A percentile compares a stretch with the other conserved stretches of the same genome.
Conservation (phyloP, 2,113 vertebrate species). For the Dromiciops gliroides region DNA sequence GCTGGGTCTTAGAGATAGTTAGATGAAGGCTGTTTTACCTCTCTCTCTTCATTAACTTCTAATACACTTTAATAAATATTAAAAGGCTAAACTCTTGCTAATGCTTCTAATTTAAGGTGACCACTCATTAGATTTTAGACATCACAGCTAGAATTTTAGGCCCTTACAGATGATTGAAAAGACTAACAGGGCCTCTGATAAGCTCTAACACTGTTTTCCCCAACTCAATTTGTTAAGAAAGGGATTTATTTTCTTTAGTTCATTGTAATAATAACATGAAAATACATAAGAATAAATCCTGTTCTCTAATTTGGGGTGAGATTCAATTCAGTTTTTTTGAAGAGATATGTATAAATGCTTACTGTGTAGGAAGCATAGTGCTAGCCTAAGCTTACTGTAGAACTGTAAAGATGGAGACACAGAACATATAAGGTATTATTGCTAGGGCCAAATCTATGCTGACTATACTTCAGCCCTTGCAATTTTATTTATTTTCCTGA, state of each 20-base stretch:
- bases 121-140: too few species aligned
- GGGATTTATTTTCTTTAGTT: not conserved
- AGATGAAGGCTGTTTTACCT: too few species aligned
- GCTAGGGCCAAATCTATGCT: not conserved
- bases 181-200: not conserved
- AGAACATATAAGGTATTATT: not conserved
- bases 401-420: not conserved
- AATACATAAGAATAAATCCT: not conserved
- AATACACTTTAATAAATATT: too few species aligned
- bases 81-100: too few species aligned
- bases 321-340: not conserved
- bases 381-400: not conserved
- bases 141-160: too few species aligned
- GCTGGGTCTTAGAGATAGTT: too few species aligned
- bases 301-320: not conserved
- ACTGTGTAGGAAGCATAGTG: not conserved
- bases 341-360: not conserved
- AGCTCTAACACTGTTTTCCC: not conserved
- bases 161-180: too few species aligned
- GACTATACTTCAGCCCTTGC: not conserved
- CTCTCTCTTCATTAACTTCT: too few species aligned
- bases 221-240: not conserved
- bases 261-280: not conserved
- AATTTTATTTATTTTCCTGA: not conserved
- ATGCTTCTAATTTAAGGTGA: too few species aligned